Evolutionary conservation across 2,888 invertebrate species (phyloP), one percentile per base, ranked within the genome.

Genomic region (Sarcophaga caerulescens): DNA sequence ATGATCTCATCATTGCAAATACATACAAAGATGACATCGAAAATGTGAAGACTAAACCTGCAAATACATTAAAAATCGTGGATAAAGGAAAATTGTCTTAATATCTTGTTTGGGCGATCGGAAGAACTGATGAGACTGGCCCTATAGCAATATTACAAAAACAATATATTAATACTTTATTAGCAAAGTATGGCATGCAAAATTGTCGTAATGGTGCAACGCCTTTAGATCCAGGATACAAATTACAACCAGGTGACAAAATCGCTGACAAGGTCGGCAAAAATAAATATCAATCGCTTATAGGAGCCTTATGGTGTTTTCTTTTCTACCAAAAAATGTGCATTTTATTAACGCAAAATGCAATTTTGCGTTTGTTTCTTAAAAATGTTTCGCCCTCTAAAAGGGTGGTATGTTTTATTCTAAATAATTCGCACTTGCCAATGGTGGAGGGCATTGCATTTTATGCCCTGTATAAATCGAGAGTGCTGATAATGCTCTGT

Each of bases 31-130:
- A 81, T 19, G 69, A 78, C 23, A n/a, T 76, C 17, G 10, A 59
- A 23, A 17, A 45, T 14, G 71, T 80, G 3, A 84, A 84, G 74
- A 25, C 52, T 19, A 17, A 45, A 25, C 77, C 77, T 71, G 60
- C 57, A 44, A 71, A 59, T 17, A 68, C 65, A 11, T 83, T 83
- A 23, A 80, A 83, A 11, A 69, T 78, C 23, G 83, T 81, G 8
- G 80, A 85, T 35, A 59, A 60, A n/a, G 85, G 84, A 1, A 57
- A 62, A 45, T 23, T 88, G 8, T 77, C 70, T 3, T 73, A 77
- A 21, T 87, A 87, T 63, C 70, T 88, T 12, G 85, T 74, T 3
- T 81, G 87, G 84, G 83, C 80, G 75, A 78, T 87, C 57, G 60
- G 77, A 23, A 74, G 84, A 11, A 74, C 74, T 23, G 83, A 75